These are phyloP conservation scores for Mesembrinibis cayennensis DNA, from an alignment of 2,113 vertebrate species.

Conservation along the genomic window DNA sequence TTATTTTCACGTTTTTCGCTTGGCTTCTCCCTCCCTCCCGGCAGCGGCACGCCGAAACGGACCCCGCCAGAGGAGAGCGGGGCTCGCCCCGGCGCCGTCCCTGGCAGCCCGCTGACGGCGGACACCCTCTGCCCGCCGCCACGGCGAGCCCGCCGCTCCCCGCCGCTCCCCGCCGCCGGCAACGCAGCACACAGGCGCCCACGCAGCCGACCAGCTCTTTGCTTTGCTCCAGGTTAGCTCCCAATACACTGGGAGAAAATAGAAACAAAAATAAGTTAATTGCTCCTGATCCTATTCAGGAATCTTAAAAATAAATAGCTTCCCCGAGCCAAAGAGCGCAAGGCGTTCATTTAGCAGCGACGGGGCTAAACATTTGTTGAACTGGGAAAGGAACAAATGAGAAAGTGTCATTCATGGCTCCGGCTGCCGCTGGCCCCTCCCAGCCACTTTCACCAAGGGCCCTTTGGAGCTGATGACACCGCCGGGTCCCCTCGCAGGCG, in stretches of 20 bases:
- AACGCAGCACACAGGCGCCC: not conserved
- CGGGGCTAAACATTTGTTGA: slow-evolving; percentile 36
- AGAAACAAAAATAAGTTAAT: slow-evolving; percentile 45
- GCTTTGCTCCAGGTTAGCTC: not conserved
- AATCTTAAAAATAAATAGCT: slow-evolving; percentile 39
- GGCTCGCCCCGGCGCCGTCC: not conserved
- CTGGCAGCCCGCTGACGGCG: not conserved
- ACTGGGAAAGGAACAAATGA: slow-evolving; percentile 67
- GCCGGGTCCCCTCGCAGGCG: slow-evolving; percentile 37
- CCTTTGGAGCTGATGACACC: slow-evolving; percentile 59
- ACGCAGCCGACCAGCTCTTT: not conserved
- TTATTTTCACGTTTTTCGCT: not conserved
- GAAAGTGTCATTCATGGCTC: slow-evolving; percentile 57
- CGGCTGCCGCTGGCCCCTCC: slow-evolving; percentile 63
- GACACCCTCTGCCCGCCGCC: not conserved
- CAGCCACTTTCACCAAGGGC: slow-evolving; percentile 65
- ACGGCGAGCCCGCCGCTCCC: not conserved
- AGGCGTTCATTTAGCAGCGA: slow-evolving; percentile 20
- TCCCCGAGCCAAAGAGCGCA: not conserved
- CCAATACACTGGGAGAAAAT: not conserved
- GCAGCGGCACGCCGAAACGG: not conserved
- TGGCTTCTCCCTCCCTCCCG: not conserved
- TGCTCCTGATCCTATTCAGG: slow-evolving; percentile 3
- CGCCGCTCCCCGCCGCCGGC: not conserved
- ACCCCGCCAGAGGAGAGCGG: not conserved